Evolutionary conservation across 2,888 invertebrate genomes (phyloP).

Genomic region (Hyalella azteca): DNA sequence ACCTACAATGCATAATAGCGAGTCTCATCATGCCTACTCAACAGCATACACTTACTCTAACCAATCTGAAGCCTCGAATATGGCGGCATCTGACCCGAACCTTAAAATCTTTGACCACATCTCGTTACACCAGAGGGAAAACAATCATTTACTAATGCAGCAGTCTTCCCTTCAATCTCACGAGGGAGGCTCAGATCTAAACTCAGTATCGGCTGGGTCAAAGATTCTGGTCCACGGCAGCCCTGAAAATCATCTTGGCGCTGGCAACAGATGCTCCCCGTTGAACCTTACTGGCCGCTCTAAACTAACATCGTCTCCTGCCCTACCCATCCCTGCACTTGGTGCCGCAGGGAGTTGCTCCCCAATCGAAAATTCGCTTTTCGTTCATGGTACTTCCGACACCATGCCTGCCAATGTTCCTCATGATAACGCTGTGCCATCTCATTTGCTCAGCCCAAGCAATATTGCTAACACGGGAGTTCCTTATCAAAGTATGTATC

Average conservation of each 20-base stretch:
- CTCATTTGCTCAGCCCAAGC: not conserved
- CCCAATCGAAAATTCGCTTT: not conserved
- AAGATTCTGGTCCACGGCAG: not conserved
- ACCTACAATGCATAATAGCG: not conserved
- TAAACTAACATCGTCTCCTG: conserved; percentile 39
- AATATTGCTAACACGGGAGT: not conserved
- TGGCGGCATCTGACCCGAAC: conserved; percentile 45
- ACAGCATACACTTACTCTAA: conserved; percentile 52
- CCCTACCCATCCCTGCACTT: not conserved
- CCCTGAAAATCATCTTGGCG: not conserved
- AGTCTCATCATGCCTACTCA: not conserved
- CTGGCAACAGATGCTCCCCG: conserved; percentile 50
- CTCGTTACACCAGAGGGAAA: not conserved
- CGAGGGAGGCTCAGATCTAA: not conserved
- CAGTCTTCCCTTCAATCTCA: not conserved
- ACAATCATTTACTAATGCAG: not conserved
- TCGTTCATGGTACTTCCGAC: not conserved
- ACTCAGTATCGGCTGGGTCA: not conserved
- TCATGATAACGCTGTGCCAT: not conserved
- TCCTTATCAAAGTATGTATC: not conserved
- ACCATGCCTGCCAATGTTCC: not conserved
- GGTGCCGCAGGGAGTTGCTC: not conserved
- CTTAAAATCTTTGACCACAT: not conserved
- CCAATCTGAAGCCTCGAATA: conserved; percentile 52
- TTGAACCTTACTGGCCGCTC: conserved; percentile 56